A percentile compares a stretch with the other conserved stretches of the same genome.
phyloP scores from a whole-genome alignment of 1,140 invertebrate genomes.

The Drosophila burlai region DNA sequence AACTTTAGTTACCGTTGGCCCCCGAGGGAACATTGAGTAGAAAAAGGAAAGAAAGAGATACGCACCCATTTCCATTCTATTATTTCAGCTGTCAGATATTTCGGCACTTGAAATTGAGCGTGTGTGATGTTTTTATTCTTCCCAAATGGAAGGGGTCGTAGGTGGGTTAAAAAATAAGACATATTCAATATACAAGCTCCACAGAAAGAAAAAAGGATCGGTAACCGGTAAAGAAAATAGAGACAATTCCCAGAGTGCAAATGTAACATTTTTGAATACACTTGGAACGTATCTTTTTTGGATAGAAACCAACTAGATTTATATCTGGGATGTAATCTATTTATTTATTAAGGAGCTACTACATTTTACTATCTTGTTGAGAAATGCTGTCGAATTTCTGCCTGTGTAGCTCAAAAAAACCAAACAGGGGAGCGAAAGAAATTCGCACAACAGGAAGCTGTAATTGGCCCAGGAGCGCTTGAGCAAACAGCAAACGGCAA shows the following conservation, averaged over 20 bases:
- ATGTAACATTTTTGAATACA: neutral
- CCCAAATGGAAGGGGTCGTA: conserved; percentile 22
- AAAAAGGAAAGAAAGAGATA: conserved; percentile 7
- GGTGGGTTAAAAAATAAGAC: conserved; percentile 30
- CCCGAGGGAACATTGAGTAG: conserved; percentile 24
- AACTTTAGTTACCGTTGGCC: conserved; percentile 49
- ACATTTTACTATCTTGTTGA: neutral
- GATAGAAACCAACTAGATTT: neutral
- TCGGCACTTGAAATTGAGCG: conserved; percentile 81
- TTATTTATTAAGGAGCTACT: no score
- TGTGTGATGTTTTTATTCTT: conserved; percentile 71
- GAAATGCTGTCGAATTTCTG: neutral
- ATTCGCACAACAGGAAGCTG: conserved; percentile 75
- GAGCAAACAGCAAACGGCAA: conserved; percentile 51
- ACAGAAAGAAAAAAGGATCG: conserved; percentile 33
- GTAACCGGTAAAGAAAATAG: neutral
- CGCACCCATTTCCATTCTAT: conserved; percentile 62
- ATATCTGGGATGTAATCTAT: neutral
- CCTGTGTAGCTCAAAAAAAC: conserved; percentile 19
- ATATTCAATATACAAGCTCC: conserved; percentile 2
- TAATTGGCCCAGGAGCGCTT: conserved; percentile 70
- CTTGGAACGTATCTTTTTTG: neutral
- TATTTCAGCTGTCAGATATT: conserved; percentile 80
- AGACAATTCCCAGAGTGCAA: neutral
- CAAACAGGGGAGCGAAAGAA: conserved; percentile 35